Evolutionary conservation across 1,140 invertebrate genomes (phyloP).

Genomic region (Acromyrmex echinatior): DNA sequence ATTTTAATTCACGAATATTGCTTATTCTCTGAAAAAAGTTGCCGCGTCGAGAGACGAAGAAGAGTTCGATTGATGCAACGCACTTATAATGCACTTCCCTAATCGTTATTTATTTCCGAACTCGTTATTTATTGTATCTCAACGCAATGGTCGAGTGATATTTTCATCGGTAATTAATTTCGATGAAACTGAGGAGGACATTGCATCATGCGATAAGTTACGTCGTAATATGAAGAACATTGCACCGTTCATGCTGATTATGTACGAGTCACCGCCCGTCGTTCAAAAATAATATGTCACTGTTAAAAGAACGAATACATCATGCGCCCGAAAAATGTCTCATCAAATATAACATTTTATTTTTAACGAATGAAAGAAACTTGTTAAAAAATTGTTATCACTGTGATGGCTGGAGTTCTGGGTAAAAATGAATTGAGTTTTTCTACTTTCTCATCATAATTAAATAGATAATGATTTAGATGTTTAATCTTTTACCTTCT

Average conservation of each 20-base stretch:
- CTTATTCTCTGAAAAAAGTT: neutral
- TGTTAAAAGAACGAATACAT: neutral
- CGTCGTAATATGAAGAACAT: neutral
- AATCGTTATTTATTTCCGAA: neutral
- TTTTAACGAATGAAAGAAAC: slow-evolving; percentile 3
- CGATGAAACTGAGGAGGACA: slow-evolving; percentile 28
- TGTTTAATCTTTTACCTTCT: neutral
- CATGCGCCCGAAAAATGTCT: neutral
- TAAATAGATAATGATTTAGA: neutral
- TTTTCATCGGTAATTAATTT: slow-evolving; percentile 21
- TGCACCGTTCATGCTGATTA: slow-evolving; percentile 12
- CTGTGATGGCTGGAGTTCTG: neutral
- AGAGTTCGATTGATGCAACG: slow-evolving; percentile 22
- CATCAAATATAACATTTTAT: neutral
- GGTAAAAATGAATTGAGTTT: neutral
- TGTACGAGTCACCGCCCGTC: slow-evolving; percentile 10
- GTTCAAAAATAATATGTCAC: slow-evolving; percentile 5
- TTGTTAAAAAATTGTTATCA: neutral
- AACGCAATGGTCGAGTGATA: neutral
- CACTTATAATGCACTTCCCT: slow-evolving; percentile 19
- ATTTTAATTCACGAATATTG: neutral
- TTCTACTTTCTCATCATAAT: neutral
- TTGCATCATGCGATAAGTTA: slow-evolving; percentile 30
- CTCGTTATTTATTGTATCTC: slow-evolving; percentile 36
- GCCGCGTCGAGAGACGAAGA: neutral